Conservation (phyloP, 30 jellyfish, hydroid and myxozoan species). For the Turritopsis dohrnii region DNA sequence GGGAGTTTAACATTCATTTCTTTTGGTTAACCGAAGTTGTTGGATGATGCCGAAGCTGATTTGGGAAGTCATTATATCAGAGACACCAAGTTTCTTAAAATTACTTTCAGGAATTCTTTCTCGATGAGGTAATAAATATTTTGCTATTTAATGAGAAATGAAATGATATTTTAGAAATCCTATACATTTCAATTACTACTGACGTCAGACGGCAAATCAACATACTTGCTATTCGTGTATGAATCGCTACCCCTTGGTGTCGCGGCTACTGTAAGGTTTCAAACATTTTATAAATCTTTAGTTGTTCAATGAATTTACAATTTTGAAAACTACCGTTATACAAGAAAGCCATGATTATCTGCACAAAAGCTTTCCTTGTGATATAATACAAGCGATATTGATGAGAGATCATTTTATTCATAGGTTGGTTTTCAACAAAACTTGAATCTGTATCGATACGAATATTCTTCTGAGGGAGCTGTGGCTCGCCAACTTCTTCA, state of each 20-base stretch:
- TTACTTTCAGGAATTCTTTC: background rate
- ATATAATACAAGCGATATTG: no score
- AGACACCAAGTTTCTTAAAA: no score
- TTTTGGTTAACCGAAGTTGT: no score
- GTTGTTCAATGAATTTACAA: no score
- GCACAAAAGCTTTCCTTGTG: no score
- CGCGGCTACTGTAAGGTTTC: background rate
- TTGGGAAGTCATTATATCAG: no score
- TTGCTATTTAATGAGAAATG: background rate
- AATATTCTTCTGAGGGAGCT: background rate
- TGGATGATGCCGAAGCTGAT: no score
- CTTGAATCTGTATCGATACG: background rate
- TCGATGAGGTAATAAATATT: background rate
- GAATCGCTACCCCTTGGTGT: background rate
- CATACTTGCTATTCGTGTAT: background rate
- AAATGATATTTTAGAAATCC: background rate
- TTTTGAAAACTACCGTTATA: no score
- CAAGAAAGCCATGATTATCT: no score
- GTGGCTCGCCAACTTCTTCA: background rate
- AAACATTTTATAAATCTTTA: background rate
- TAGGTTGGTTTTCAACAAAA: conserved; percentile 12
- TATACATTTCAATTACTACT: background rate
- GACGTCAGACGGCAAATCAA: conserved; percentile 7
- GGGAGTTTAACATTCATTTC: no score
- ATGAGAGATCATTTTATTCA: no score